Conservation (phyloP, 2,888 invertebrate genomes). For the Clepsis dumicolana region DNA sequence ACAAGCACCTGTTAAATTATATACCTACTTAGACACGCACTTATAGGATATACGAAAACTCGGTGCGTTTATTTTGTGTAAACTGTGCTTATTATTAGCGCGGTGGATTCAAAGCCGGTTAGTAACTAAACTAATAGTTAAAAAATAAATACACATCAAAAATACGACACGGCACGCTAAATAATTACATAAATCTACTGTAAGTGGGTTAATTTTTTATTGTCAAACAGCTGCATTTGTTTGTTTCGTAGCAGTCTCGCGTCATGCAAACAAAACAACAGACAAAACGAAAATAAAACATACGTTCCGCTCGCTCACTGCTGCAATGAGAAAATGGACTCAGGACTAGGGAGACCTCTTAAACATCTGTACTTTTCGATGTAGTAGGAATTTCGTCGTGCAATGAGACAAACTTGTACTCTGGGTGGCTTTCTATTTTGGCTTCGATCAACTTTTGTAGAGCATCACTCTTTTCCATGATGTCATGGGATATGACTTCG, state of each 20-base stretch:
- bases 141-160: constrained; percentile 40
- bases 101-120: constrained; percentile 26
- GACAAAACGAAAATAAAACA: constrained; percentile 69
- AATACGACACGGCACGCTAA: constrained; percentile 40
- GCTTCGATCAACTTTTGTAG: constrained; percentile 76
- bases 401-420: constrained; percentile 75
- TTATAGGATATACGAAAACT: neutral
- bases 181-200: constrained; percentile 35
- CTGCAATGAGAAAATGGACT: constrained; percentile 56
- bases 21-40: too few relatives aligned
- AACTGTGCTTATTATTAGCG: neutral
- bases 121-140: constrained; percentile 24
- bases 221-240: constrained; percentile 17
- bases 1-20: neutral
- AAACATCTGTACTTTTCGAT: constrained; percentile 82
- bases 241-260: constrained; percentile 21
- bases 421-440: constrained; percentile 77
- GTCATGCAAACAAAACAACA: constrained; percentile 52
- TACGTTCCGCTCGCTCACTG: constrained; percentile 67
- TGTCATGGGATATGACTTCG: constrained; percentile 64
- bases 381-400: constrained; percentile 68
- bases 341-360: constrained; percentile 57
- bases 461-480: constrained; percentile 75
- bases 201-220: constrained; percentile 9
- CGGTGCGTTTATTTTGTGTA: neutral